Conservation (phyloP, 2,113 vertebrate genomes). For the Tapirus terrestris region DNA sequence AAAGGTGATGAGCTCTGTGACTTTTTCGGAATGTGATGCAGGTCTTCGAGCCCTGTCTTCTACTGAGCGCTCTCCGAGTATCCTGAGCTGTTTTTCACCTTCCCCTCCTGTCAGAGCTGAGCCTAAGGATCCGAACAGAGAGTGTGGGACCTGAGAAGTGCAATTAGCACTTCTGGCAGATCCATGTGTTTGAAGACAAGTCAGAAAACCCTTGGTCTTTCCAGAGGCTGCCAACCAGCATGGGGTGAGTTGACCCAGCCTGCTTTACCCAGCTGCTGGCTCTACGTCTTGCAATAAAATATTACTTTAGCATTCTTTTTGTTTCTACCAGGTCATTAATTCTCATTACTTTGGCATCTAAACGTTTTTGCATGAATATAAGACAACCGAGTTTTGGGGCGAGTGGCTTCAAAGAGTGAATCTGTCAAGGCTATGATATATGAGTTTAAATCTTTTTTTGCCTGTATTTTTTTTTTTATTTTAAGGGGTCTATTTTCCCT, state of each 20-base stretch:
- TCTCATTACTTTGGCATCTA: slow-evolving; percentile 68
- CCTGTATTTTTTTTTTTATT: background rate
- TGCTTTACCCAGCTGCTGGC: background rate
- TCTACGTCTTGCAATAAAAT: background rate
- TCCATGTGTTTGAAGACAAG: background rate
- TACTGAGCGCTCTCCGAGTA: background rate
- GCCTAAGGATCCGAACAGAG: background rate
- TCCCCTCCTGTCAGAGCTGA: background rate
- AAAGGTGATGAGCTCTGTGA: background rate
- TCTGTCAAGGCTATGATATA: slow-evolving; percentile 54
- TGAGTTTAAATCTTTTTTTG: slow-evolving; percentile 57
- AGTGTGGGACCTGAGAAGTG: background rate
- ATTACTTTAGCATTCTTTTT: slow-evolving; percentile 14
- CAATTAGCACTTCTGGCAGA: background rate
- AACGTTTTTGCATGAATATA: slow-evolving; percentile 60
- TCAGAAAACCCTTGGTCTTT: background rate
- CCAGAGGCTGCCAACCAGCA: background rate
- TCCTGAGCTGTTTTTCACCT: background rate
- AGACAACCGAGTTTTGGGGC: slow-evolving; percentile 29
- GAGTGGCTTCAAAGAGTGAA: slow-evolving; percentile 55
- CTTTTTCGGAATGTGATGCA: no score
- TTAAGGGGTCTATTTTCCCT: background rate
- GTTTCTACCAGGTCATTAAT: slow-evolving; percentile 68
- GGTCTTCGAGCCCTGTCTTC: rapidly evolving
- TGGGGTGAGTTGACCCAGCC: background rate